These are phyloP conservation scores for Ariolimax columbianus DNA, from an alignment of 2,888 invertebrate species.

Conservation along the genomic window DNA sequence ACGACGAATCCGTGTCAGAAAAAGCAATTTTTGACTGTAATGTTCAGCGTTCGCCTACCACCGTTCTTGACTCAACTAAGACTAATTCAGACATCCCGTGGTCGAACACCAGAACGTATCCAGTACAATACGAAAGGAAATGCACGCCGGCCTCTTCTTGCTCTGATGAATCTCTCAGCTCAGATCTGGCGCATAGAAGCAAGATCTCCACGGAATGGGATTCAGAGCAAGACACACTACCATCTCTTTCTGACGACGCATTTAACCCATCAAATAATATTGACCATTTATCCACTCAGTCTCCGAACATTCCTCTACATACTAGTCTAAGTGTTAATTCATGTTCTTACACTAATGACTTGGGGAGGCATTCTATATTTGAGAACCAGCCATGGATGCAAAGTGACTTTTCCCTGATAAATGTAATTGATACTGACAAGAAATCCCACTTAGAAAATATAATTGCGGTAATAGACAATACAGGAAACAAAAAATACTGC, in stretches of 20 bases:
- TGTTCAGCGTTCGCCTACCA: background rate
- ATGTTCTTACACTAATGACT: background rate
- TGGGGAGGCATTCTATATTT: no score
- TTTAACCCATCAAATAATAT: background rate
- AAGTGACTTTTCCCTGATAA: background rate
- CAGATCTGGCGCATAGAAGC: constrained; percentile 21
- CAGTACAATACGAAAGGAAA: background rate
- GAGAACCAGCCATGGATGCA: no score
- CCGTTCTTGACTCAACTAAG: background rate
- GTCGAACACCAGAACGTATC: background rate
- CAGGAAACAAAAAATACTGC: background rate
- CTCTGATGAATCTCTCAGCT: background rate
- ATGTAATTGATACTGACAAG: background rate
- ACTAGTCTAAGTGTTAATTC: background rate
- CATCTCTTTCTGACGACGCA: constrained; percentile 17
- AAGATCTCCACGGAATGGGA: background rate
- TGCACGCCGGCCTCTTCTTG: background rate
- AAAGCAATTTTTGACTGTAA: background rate
- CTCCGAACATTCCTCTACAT: background rate
- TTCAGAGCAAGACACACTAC: constrained; percentile 22
- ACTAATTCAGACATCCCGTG: background rate
- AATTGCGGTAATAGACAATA: background rate
- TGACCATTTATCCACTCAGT: background rate
- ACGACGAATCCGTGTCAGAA: constrained; percentile 36
- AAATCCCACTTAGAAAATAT: background rate